A percentile compares a stretch with the other conserved stretches of the same genome.
Evolutionary conservation across 2,888 invertebrate genomes (phyloP).

Genomic region (Esperia sulphurella): DNA sequence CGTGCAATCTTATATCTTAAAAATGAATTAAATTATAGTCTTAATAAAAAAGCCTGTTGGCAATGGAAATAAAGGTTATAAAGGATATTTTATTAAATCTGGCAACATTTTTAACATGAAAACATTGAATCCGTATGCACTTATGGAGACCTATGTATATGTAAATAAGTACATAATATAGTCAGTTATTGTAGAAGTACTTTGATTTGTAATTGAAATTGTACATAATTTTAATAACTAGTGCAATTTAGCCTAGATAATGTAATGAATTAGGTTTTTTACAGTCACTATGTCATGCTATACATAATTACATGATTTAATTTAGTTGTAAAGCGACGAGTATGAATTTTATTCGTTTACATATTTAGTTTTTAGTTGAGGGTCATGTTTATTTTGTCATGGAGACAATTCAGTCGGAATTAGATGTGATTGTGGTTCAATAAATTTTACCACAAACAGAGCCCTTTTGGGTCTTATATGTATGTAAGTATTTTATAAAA

Average conservation of each 20-base stretch:
- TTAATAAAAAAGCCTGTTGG: too few species aligned
- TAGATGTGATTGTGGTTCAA: too few species aligned
- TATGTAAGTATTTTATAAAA: too few species aligned
- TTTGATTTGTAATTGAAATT: background rate
- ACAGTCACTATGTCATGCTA: background rate
- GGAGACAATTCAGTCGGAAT: too few species aligned
- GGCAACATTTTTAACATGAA: background rate
- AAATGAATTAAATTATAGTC: background rate
- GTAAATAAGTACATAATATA: background rate
- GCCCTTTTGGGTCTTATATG: too few species aligned
- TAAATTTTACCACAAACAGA: too few species aligned
- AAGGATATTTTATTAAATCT: too few species aligned
- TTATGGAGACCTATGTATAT: background rate
- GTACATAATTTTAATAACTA: background rate
- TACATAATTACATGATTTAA: background rate
- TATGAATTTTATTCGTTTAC: background rate
- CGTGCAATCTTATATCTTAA: too few species aligned
- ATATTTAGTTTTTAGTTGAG: too few species aligned
- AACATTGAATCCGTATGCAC: background rate
- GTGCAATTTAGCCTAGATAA: constrained; percentile 4
- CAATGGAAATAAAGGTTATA: too few species aligned
- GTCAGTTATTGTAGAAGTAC: background rate
- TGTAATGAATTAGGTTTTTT: constrained; percentile 1
- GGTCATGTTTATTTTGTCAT: background rate
- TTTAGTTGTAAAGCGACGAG: background rate